phyloP scores from a whole-genome alignment of 2,797 vertebrate genomes.

The Saxicola maurus region DNA sequence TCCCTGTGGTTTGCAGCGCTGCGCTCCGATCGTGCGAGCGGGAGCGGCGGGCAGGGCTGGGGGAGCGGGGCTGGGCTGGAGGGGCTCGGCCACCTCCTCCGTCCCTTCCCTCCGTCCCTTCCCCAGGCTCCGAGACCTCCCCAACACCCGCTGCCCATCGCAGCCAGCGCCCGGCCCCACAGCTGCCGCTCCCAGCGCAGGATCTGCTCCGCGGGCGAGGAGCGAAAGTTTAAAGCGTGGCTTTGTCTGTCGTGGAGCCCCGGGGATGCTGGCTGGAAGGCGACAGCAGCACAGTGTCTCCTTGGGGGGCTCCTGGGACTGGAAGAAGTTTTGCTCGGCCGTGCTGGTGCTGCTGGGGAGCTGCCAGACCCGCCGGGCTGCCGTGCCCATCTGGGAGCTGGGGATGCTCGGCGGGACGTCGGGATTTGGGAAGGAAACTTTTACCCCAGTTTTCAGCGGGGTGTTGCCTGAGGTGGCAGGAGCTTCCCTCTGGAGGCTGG shows the following conservation, averaged over 20 bases:
- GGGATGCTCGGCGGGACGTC: background rate
- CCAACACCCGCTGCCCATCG: conserved; percentile 8
- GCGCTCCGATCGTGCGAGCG: conserved; percentile 19
- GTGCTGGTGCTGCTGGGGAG: background rate
- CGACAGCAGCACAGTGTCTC: background rate
- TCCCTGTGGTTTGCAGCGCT: background rate
- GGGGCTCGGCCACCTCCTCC: background rate
- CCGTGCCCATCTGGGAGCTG: background rate
- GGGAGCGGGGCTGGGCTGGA: background rate
- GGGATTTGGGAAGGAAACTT: background rate
- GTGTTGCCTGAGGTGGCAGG: background rate
- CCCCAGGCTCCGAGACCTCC: conserved; percentile 34
- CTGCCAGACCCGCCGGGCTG: background rate
- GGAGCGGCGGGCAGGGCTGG: conserved; percentile 20
- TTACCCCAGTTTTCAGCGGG: rapidly evolving
- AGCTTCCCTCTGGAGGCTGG: background rate
- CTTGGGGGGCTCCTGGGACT: background rate
- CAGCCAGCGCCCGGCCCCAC: background rate
- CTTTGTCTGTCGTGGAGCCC: background rate
- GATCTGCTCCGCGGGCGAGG: background rate
- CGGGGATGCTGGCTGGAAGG: background rate
- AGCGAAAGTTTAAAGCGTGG: conserved; percentile 51
- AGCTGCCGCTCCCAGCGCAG: conserved; percentile 4
- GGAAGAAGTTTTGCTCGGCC: background rate
- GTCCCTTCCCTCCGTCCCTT: background rate